These are phyloP conservation scores for Erpetoichthys calabaricus DNA, from an alignment of 2,797 vertebrate species.

Conservation along the genomic window DNA sequence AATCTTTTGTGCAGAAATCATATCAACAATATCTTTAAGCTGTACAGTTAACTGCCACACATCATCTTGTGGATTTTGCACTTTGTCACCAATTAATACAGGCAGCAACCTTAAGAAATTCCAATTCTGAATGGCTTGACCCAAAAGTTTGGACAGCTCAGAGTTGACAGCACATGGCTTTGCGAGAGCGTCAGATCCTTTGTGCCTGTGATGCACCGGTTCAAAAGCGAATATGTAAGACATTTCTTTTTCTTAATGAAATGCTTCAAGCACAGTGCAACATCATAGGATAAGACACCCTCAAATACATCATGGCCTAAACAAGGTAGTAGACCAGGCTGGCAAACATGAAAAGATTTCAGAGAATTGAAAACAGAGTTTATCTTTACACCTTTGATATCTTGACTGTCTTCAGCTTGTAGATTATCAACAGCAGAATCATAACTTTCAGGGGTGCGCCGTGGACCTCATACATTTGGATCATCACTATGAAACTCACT, in stretches of 20 bases:
- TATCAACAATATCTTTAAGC: constrained; percentile 16
- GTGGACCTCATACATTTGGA: constrained; percentile 12
- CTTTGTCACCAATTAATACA: constrained; percentile 12
- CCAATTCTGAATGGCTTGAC: constrained; percentile 11
- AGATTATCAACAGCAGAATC: too few relatives aligned
- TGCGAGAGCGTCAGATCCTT: constrained; percentile 13
- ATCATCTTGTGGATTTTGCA: constrained; percentile 8
- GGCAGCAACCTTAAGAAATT: constrained; percentile 11
- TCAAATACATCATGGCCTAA: constrained; percentile 15
- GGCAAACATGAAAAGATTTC: constrained; percentile 9
- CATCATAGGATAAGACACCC: constrained; percentile 6
- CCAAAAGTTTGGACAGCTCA: constrained; percentile 3
- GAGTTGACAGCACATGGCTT: constrained; percentile 12
- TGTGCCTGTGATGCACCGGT: constrained; percentile 7
- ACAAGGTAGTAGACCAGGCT: constrained; percentile 7
- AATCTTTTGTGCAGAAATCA: constrained; percentile 16
- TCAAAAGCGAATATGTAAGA: constrained; percentile 12
- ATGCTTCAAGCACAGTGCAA: too few relatives aligned
- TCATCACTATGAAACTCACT: constrained; percentile 10
- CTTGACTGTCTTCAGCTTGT: too few relatives aligned
- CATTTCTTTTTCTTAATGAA: constrained; percentile 12
- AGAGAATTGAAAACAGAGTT: too few relatives aligned
- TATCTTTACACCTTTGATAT: too few relatives aligned
- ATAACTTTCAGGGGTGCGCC: constrained; percentile 8
- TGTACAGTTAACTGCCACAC: constrained; percentile 12